Evolutionary conservation across 2,797 vertebrate species (phyloP).

Genomic region (Bucorvus abyssinicus): DNA sequence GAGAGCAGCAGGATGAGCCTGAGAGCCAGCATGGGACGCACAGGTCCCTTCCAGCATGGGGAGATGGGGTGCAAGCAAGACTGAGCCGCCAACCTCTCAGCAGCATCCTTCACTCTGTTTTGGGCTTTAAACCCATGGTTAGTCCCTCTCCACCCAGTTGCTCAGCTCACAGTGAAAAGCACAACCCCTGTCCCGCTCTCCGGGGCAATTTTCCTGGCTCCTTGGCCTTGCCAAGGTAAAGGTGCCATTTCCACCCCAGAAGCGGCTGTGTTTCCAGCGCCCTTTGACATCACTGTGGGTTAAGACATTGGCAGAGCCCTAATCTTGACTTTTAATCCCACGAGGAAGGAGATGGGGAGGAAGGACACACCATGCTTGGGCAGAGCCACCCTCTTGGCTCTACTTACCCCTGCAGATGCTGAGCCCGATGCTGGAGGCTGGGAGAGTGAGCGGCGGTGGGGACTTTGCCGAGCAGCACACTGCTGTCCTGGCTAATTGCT

Average conservation of each 20-base stretch:
- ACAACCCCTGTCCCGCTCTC: rapidly evolving
- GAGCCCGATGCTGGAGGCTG: not conserved
- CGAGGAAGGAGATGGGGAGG: not conserved
- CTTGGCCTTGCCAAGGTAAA: rapidly evolving
- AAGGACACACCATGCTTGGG: not conserved
- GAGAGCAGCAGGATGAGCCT: not conserved
- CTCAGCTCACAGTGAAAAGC: rapidly evolving
- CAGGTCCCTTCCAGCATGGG: not conserved
- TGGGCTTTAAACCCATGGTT: not conserved
- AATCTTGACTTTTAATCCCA: not conserved
- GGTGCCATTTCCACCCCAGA: not conserved
- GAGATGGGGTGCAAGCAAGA: not conserved
- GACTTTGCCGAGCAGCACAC: not conserved
- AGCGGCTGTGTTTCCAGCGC: rapidly evolving
- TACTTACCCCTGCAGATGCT: conserved; percentile 31
- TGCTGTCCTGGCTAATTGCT: not conserved
- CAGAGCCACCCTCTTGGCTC: not conserved
- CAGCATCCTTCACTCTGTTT: not conserved
- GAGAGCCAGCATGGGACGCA: not conserved
- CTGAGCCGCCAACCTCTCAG: not conserved
- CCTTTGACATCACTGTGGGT: not conserved
- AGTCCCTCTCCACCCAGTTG: not conserved
- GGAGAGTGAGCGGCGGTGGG: not conserved
- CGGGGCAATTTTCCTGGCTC: not conserved
- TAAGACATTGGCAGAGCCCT: not conserved